Percentiles rank a stretch among this genome's conserved stretches.
These are phyloP conservation scores for Isichthys henryi DNA, from an alignment of 2,113 vertebrate genomes.

Conservation along the genomic window DNA sequence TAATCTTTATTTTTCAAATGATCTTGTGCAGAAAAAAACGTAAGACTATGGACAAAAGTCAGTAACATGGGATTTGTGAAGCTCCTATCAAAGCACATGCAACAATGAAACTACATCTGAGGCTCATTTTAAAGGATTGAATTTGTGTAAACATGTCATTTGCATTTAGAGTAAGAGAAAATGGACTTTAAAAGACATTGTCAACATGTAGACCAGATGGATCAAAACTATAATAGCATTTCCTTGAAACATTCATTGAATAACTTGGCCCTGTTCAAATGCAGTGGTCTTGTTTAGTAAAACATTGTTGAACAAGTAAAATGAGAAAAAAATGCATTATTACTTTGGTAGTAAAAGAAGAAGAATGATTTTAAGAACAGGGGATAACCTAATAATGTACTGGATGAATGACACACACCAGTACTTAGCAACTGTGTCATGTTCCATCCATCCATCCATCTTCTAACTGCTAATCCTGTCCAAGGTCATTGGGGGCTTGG, in stretches of 20 bases:
- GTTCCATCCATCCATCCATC: background rate
- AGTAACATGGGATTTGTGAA: constrained; percentile 31
- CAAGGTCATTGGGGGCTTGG: background rate
- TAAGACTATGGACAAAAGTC: constrained; percentile 30
- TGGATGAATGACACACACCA: background rate
- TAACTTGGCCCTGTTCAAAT: background rate
- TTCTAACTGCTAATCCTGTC: background rate
- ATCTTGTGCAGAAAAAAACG: constrained; percentile 28
- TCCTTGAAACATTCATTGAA: constrained; percentile 11
- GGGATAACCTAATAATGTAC: background rate
- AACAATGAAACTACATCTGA: constrained; percentile 17
- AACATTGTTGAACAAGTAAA: background rate
- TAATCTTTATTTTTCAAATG: constrained; percentile 27
- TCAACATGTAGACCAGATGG: constrained; percentile 38
- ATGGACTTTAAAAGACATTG: constrained; percentile 31
- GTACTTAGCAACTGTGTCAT: background rate
- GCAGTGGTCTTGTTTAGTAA: background rate
- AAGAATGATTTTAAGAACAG: too few species aligned
- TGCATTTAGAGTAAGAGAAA: constrained; percentile 50
- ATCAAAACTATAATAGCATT: constrained; percentile 28
- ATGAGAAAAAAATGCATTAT: background rate
- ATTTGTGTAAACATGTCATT: constrained; percentile 40
- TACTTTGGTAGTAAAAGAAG: background rate
- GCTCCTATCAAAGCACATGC: constrained; percentile 37
- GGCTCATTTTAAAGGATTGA: constrained; percentile 16